Conservation (phyloP, 1,140 invertebrate genomes). For the Tenebrio molitor region DNA sequence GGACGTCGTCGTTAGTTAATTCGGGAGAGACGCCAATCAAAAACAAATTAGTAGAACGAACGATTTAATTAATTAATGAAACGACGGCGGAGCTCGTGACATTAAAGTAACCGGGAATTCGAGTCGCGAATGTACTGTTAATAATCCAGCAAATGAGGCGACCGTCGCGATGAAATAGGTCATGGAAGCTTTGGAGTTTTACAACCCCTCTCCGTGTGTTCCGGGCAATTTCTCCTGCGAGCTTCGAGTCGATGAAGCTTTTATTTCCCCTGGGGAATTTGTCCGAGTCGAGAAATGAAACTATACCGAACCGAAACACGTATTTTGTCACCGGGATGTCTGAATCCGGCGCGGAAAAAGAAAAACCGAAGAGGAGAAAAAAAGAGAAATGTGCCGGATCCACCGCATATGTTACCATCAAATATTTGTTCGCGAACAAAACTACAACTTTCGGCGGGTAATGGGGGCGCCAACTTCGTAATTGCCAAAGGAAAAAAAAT, state of each 20-base stretch:
- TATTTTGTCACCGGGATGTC: slow-evolving; percentile 61
- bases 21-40: not conserved
- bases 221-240: slow-evolving; percentile 61
- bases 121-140: slow-evolving; percentile 58
- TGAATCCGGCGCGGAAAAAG: no score
- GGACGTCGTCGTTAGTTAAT: not conserved
- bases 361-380: slow-evolving; percentile 42
- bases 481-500: no score
- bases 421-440: slow-evolving; percentile 39
- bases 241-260: slow-evolving; percentile 61
- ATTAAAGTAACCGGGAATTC: slow-evolving; percentile 54
- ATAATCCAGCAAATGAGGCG: slow-evolving; percentile 62
- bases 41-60: slow-evolving; percentile 26
- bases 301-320: slow-evolving; percentile 61
- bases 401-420: slow-evolving; percentile 54
- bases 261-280: slow-evolving; percentile 63
- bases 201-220: slow-evolving; percentile 59
- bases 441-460: slow-evolving; percentile 34
- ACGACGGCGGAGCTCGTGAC: slow-evolving; percentile 46
- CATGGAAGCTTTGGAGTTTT: slow-evolving; percentile 58
- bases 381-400: slow-evolving; percentile 44
- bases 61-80: slow-evolving; percentile 48
- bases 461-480: slow-evolving; percentile 10
- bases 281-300: slow-evolving; percentile 60
- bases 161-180: slow-evolving; percentile 55